These are phyloP conservation scores for Amphipyra berbera DNA, from an alignment of 2,888 invertebrate species.

Conservation along the genomic window DNA sequence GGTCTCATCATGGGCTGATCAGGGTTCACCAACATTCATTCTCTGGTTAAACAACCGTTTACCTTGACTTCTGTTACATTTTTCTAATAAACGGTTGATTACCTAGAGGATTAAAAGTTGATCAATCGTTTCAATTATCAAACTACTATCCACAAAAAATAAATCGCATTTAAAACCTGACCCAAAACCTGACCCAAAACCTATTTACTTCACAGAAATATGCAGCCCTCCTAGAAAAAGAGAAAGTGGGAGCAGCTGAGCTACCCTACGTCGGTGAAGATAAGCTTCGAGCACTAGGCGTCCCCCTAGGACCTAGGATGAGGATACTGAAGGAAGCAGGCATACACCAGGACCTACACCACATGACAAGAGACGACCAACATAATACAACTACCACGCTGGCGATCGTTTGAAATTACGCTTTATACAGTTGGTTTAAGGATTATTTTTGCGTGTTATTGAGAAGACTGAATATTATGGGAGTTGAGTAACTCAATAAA, in stretches of 20 bases:
- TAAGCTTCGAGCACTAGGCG: conserved; percentile 95
- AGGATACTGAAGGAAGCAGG: conserved; percentile 96
- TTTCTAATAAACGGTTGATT: too few species aligned
- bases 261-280: conserved; percentile 97
- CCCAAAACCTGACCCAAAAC: too few species aligned
- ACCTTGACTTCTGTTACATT: too few species aligned
- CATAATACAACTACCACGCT: conserved; percentile 89
- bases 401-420: conserved; percentile 88
- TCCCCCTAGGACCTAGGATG: conserved; percentile 96
- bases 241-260: conserved; percentile 97
- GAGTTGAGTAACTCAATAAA: conserved; percentile 31
- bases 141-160: too few species aligned
- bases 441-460: conserved; percentile 24
- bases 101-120: too few species aligned
- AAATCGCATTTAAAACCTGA: too few species aligned
- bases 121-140: too few species aligned
- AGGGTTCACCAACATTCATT: too few species aligned
- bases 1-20: too few species aligned
- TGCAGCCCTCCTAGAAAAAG: conserved; percentile 94
- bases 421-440: conserved; percentile 26
- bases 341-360: conserved; percentile 88
- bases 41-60: too few species aligned
- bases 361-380: conserved; percentile 80
- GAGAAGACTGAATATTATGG: conserved; percentile 56
- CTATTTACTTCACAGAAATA: conserved; percentile 92